Evolutionary conservation across 2,888 invertebrate species (phyloP), one percentile per base, ranked within the genome.

Genomic region (Acleris laterana): DNA sequence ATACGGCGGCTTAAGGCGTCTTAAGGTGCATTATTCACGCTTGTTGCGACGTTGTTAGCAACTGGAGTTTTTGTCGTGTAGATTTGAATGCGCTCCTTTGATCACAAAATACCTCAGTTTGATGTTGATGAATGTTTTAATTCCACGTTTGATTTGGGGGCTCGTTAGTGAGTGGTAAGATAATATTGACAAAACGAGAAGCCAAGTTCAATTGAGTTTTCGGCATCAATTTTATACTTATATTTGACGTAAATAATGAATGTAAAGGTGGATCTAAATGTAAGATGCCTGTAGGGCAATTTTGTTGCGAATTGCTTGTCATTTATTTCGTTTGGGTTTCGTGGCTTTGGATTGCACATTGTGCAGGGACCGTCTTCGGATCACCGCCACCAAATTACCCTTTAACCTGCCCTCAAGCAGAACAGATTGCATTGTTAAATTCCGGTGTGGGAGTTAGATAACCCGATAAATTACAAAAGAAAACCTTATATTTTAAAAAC

Each of bases 31-130:
- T 90, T 89, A 84, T 88, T 71, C 73, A 89, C 81, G 91, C 90
- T 87, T 72, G 88, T 90, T 89, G 81, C 62, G 84, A 89, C 85
- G 88, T 90, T 89, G 89, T 91, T 90, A 89, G 87, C 81, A 82
- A 69, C 77, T 70, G 78, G 63, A 63, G 75, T 87, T 88, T 88
- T 87, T 85, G 79, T 79, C 73, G 72, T 74, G 70, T 83, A 82
- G 82, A 85, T 87, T 85, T 85, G 82, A 84, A 84, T 80, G 79
- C 72, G 73, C 76, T 73, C 77, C 77, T 83, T 84, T 83, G 79
- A 81, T 77, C 78, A 60, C 71, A 72, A 78, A 80, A 79, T 76
- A 80, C 78, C 79, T 75, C 71, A 61, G 38, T 55, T 19, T 62
- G 59, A 58, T 67, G 64, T 67, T 78, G 77, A 82, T 80, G 76